Evolutionary conservation across 2,888 invertebrate genomes (phyloP), one percentile per base, ranked within the genome.

Genomic region (Andrena trimmerana): DNA sequence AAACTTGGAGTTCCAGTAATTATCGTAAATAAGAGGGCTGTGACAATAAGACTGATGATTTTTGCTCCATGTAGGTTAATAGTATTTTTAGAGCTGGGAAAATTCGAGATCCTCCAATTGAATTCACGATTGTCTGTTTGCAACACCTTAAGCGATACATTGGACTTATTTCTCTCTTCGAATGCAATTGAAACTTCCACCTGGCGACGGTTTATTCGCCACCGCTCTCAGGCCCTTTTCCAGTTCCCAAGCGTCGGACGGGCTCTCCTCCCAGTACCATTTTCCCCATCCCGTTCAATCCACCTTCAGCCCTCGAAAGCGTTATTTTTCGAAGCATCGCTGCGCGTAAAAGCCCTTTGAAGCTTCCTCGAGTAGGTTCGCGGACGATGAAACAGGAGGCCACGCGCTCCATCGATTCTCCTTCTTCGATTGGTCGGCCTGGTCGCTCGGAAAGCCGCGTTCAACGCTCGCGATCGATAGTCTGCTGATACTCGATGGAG

Each of bases 291-390:
- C 66, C 42, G 16, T 76, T 33, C 77, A 81, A 80, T 78, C 84
- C 80, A 68, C 78, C 72, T 80, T 59, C 75, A 60, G 62, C 57
- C 82, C 65, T 76, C 33, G 78, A 66, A 33, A 77, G 75, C 85
- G 72, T 74, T 82, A 82, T 77, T 86, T 84, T 78, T 75, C 87
- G 50, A 81, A 68, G 63, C 68, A 63, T 70, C 68, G 29, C 82
- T 20, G 78, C 62, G 74, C 63, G 71, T 77, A 65, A 83, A 83
- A 72, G 74, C 62, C 48, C 67, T 78, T 74, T 48, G 76, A 73
- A 71, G 70, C 67, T 60, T 27, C 62, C 72, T 48, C 71, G 42
- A 68, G 66, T 72, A 73, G 75, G 79, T 71, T 84, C 74, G 69
- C 80, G 66, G 73, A 20, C 75, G 76, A 70, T 79, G 85, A 84